Base-by-base conservation (phyloP, 2,888 invertebrate species). In the Galeruca laticollis region DNA sequence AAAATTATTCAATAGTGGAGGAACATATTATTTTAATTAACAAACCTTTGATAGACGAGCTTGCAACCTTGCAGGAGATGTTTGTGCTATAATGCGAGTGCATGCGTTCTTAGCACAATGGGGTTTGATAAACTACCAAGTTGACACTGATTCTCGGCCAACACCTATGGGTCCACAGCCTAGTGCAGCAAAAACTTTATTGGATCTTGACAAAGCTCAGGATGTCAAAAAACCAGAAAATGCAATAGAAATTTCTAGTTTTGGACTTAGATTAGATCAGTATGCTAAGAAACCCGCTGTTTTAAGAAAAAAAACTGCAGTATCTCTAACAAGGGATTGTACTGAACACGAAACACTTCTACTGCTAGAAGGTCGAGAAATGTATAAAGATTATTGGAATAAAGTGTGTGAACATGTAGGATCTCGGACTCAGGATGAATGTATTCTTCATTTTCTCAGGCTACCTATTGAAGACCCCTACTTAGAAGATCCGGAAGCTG, bases 381-480 rank as follows among this genome's bases (percentile, higher is more conserved):
- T 99, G 89, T 98, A 96, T 87, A 98, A 98, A 84, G 99, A 99
- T 86, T 99, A 99, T 86, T 99, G 99, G 99, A 99, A 99, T 88
- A 96, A 99, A 85, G 95, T 96, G n/a, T 96, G 96, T 73, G 99
- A 99, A 82, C 99, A 99, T 86, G 99, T 99, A 0, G 99, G 98
- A 54, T 95, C 97, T 35, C 90, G 99, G 54, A 99, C 98, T 0
- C 99, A 99, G 86, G 99, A 99, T 85, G 99, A 99, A 86, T 99
- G 99, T 86, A 99, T 99, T 81, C 88, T 99, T 76, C 98, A 99
- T 86, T 99, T 99, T 88, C 88, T 99, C 65, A 90, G 99, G 37
- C 88, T 99, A 80, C 99, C 99, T 18, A 99, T 99, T 73, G 99
- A 99, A 87, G 99, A 99, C 87, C 98, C 99, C 0, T 99, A 98